Evolutionary conservation across 1,140 invertebrate species (phyloP).

Genomic region (Antheraea mylitta): DNA sequence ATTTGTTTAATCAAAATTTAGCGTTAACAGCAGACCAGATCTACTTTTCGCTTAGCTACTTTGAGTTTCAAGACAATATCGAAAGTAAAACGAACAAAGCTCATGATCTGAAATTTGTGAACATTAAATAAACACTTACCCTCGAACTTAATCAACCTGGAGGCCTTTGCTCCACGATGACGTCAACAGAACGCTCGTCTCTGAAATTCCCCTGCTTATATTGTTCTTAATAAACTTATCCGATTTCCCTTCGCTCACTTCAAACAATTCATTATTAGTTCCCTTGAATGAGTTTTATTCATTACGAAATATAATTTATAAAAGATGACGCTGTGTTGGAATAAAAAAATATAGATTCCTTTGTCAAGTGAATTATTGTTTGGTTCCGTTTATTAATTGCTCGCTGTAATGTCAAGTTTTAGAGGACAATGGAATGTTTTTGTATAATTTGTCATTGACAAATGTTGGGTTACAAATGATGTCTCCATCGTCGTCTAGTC

Average conservation of each 20-base stretch:
- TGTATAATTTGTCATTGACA: slow-evolving; percentile 4
- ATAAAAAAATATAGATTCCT: not conserved
- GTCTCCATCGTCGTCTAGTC: not conserved
- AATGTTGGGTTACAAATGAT: not conserved
- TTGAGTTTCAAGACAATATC: not conserved
- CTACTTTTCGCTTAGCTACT: not conserved
- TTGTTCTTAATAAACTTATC: slow-evolving; percentile 5
- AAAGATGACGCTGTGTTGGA: not conserved
- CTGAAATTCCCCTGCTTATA: not conserved
- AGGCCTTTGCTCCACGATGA: not conserved
- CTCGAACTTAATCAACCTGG: slow-evolving; percentile 2
- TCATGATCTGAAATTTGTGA: not conserved
- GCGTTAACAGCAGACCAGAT: not conserved
- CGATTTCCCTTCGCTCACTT: not conserved
- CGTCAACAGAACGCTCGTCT: not conserved
- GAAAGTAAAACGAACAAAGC: slow-evolving; percentile 1
- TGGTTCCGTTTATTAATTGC: slow-evolving; percentile 2
- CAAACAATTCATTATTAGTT: slow-evolving; percentile 5
- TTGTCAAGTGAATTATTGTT: slow-evolving; percentile 4
- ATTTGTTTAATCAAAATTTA: not conserved
- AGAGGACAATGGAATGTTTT: not conserved
- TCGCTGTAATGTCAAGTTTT: not conserved
- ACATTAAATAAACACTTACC: slow-evolving; percentile 3
- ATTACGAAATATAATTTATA: not conserved
- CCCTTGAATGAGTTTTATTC: not conserved